Evolutionary conservation across 2,797 vertebrate species (phyloP), one percentile per base, ranked within the genome.

Genomic region (Adelosebastes latens): DNA sequence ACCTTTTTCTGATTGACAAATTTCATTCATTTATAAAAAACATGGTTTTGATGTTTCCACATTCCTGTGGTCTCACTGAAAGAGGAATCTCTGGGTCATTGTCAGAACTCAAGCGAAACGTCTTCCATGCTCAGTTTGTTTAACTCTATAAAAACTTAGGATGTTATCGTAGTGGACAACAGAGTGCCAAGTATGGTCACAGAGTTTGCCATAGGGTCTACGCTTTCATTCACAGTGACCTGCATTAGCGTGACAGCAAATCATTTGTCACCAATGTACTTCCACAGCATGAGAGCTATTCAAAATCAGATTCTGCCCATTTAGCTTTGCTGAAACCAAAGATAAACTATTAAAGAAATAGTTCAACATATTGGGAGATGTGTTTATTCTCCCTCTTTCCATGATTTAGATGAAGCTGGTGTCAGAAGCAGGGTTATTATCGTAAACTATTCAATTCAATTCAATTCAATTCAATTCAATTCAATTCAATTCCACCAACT

Each of bases 111-210:
- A 31, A 56, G 5, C 22, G 12, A 71, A 49, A 55, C 53, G 18
- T 80, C 46, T 39, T 55, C 75, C 69, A 86, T 58, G 76, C 78
- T 82, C 31, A 27, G 12, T 56, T 66, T 42, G 5, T 75, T 25
- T 8, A 60, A 70, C 18, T 2, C 8, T 42, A 39, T 39, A 3
- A 39, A 39, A 39, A 39, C 39, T 0, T 39, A 14, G 6, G 3
- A 46, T 72, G 42, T 72, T 89, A 60, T 73, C 6, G 61, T 20
- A 29, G 25, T 58, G 32, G 10, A 29, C 24, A 70, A n/a, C 31
- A 12, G 7, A 14, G 63, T 53, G 79, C 75, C 79, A 89, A 75
- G n/a, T 65, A 6, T 49, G 3, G 56, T 77, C 65, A 77, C 63
- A 72, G 49, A 77, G 36, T 31, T 5, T 29, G 58, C 18, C 4